Evolutionary conservation across 2,113 vertebrate species (phyloP).

Genomic region (Notothenia coriiceps): DNA sequence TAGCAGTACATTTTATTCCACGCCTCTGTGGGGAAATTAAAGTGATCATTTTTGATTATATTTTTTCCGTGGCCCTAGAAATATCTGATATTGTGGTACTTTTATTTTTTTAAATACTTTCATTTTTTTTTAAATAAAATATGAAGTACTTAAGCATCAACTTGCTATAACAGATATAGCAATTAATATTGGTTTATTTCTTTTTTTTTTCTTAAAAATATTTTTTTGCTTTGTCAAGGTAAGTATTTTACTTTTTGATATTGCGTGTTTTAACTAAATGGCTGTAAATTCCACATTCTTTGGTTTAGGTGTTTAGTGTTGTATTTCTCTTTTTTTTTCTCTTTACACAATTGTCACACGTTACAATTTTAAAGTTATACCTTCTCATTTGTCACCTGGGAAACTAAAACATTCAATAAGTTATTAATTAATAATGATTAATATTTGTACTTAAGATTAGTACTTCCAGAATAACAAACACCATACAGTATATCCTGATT

Average conservation of each 20-base stretch:
- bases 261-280: slow-evolving; percentile 52
- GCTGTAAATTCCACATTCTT: slow-evolving; percentile 37
- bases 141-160: slow-evolving; percentile 32
- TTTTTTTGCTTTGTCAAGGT: slow-evolving; percentile 77
- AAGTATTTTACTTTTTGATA: slow-evolving; percentile 83
- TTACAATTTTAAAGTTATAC: neutral
- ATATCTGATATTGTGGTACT: neutral
- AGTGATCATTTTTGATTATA: slow-evolving; percentile 11
- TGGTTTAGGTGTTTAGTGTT: slow-evolving; percentile 5
- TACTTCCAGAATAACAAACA: neutral
- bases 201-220: slow-evolving; percentile 33
- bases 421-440: neutral
- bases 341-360: slow-evolving; percentile 20
- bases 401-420: neutral
- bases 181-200: slow-evolving; percentile 44
- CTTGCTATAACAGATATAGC: slow-evolving; percentile 38
- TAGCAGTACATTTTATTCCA: slow-evolving; percentile 38
- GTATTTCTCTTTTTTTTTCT: neutral
- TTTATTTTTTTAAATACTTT: neutral
- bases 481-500: slow-evolving; percentile 36
- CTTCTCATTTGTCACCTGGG: slow-evolving; percentile 25
- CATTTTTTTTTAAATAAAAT: slow-evolving; percentile 14
- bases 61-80: slow-evolving; percentile 10
- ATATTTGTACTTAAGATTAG: slow-evolving; percentile 15
- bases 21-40: slow-evolving; percentile 7